Evolutionary conservation across 2,113 vertebrate species (phyloP).

Genomic region (Etheostoma spectabile): DNA sequence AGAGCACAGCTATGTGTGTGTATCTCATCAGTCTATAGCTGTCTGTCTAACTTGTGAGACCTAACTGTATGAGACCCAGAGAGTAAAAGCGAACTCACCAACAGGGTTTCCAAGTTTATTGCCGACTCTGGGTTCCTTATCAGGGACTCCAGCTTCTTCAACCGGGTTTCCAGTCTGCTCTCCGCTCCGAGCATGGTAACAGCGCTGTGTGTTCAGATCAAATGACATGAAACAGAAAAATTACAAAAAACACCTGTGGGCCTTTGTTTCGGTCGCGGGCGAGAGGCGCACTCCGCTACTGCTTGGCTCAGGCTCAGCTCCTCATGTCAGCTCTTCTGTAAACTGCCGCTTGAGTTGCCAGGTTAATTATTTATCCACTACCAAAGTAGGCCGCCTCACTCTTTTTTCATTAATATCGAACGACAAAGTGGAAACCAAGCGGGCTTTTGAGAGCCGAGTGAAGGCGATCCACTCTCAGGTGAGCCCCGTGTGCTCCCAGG

Average conservation of each 20-base stretch:
- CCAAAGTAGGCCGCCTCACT: background rate
- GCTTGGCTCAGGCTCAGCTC: slow-evolving; percentile 38
- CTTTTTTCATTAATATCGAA: background rate
- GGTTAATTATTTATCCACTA: slow-evolving; percentile 57
- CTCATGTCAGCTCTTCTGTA: slow-evolving; percentile 45
- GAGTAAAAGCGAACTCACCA: slow-evolving; percentile 86
- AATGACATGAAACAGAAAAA: slow-evolving; percentile 36
- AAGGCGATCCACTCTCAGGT: slow-evolving; percentile 38
- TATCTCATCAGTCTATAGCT: background rate
- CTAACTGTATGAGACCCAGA: background rate
- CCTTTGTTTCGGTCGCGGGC: background rate
- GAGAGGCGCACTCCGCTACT: slow-evolving; percentile 8
- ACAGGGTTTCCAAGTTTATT: slow-evolving; percentile 91
- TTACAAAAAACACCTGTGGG: slow-evolving; percentile 22
- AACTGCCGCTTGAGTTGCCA: slow-evolving; percentile 23
- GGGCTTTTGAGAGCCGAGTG: background rate
- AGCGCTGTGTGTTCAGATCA: slow-evolving; percentile 37
- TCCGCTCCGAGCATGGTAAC: slow-evolving; percentile 87
- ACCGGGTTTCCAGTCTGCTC: slow-evolving; percentile 85
- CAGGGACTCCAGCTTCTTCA: slow-evolving; percentile 90
- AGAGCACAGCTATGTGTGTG: background rate
- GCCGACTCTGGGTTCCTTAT: slow-evolving; percentile 90
- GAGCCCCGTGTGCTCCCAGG: slow-evolving; percentile 40
- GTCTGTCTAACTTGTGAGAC: background rate
- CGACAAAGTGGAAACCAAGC: background rate